Evolutionary conservation across 2,888 invertebrate species (phyloP).

Genomic region (Brachyptera risi): DNA sequence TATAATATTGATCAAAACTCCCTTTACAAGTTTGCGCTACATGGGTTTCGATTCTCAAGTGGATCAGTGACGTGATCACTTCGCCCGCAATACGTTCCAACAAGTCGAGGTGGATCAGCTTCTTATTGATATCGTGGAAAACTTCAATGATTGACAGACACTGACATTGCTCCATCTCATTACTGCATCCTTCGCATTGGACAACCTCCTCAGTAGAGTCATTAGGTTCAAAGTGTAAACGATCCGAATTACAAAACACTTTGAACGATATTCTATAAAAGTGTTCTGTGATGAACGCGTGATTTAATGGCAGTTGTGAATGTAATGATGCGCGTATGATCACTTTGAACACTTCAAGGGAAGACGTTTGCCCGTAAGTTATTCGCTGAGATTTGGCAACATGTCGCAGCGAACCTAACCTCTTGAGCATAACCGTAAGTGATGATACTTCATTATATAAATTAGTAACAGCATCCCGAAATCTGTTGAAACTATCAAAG

Average conservation of each 20-base stretch:
- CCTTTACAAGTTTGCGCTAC: conserved; percentile 83
- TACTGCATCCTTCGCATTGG: conserved; percentile 69
- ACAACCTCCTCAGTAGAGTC: conserved; percentile 56
- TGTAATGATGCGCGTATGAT: conserved; percentile 61
- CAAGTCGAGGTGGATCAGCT: conserved; percentile 69
- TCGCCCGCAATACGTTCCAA: conserved; percentile 81
- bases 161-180: conserved; percentile 57
- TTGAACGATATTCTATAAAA: conserved; percentile 77
- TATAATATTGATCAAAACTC: conserved; percentile 78
- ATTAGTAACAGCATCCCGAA: conserved; percentile 62
- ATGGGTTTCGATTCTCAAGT: conserved; percentile 75
- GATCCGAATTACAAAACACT: conserved; percentile 54
- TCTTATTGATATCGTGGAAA: conserved; percentile 72
- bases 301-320: conserved; percentile 66
- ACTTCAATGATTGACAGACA: conserved; percentile 64
- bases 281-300: conserved; percentile 63
- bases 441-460: conserved; percentile 55
- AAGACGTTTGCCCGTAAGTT: conserved; percentile 53
- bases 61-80: conserved; percentile 77
- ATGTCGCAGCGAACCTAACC: conserved; percentile 52
- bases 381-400: conserved; percentile 47
- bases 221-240: conserved; percentile 36
- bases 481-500: conserved; percentile 58
- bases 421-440: conserved; percentile 53
- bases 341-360: conserved; percentile 58